Base-by-base conservation (phyloP, 2,797 vertebrate species). In the Avahi laniger region DNA sequence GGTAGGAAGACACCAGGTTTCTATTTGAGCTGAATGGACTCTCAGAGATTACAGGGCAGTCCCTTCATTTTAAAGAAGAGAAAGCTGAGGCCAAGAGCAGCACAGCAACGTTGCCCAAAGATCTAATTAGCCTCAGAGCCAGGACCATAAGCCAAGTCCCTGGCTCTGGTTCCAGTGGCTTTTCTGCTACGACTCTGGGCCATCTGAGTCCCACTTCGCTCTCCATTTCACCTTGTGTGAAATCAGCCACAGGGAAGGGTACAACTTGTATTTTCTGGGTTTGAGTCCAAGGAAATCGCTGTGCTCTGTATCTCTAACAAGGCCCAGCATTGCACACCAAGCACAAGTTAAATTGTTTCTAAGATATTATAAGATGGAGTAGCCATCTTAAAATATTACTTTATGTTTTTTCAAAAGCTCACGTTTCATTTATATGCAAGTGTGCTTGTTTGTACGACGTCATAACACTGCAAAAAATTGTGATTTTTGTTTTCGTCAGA, bases 111-210 rank as follows among this genome's bases (percentile, higher is more conserved):
- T 75, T 94, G 72, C 84, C 93, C 86, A 73, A 88, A 98, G 93
- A 85, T 69, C 83, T 89, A 83, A 94, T 93, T 95, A 95, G 87
- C 75, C 59, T 92, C 57, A 38, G 89, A 84, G 72, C 96, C 94
- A 96, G 76, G 59, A 87, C 86, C 30, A 3, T 76, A 83, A 91
- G 93, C 96, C 89, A 88, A 97, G 83, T 72, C 75, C 46, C 65
- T 95, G 86, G 95, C 82, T 97, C 86, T 69, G 91, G 80, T 92
- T 89, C 85, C 43, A 69, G 54, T 84, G 65, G 72, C 91, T 96
- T 96, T 93, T 95, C 75, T 93, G 72, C 83, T 84, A 26, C 67
- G 54, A 11, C 35, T 24, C 81, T 70, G 83, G 76, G 59, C 93
- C 95, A 95, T 92, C 96, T 95, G 96, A 43, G 79, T 89, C 83